A percentile compares a stretch with the other conserved stretches of the same genome.
phyloP scores from a whole-genome alignment of 92 coral and sea anemone species.

The Bergia puertoricense region DNA sequence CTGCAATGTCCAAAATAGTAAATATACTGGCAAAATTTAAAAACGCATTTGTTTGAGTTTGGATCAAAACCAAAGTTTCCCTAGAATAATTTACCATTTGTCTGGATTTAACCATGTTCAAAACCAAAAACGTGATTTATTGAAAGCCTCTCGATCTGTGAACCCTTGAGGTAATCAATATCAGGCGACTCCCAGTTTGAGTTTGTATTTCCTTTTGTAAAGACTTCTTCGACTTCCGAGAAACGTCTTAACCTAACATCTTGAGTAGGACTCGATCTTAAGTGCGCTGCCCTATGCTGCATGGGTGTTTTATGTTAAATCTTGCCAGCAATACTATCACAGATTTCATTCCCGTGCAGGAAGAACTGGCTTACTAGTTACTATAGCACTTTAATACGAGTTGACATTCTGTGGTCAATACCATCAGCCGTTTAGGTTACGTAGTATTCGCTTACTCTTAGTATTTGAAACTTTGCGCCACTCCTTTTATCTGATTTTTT shows the following conservation, averaged over 20 bases:
- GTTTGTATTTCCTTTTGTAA: background rate
- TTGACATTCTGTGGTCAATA: too few species aligned
- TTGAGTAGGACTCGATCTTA: background rate
- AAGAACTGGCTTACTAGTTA: background rate
- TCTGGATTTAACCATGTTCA: background rate
- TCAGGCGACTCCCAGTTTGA: slow-evolving; percentile 38
- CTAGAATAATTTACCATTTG: background rate
- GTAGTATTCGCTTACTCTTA: too few species aligned
- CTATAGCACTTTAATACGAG: too few species aligned
- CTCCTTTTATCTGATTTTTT: too few species aligned
- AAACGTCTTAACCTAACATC: background rate
- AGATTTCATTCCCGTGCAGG: background rate
- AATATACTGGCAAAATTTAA: slow-evolving; percentile 22
- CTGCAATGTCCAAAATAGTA: background rate
- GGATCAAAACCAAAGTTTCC: background rate
- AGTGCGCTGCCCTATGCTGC: background rate
- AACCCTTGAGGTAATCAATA: background rate
- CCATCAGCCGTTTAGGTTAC: too few species aligned
- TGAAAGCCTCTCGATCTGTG: slow-evolving; percentile 6
- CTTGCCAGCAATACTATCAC: background rate
- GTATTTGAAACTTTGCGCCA: too few species aligned
- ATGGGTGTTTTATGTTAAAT: background rate
- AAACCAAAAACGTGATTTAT: background rate
- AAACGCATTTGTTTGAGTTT: slow-evolving; percentile 7
- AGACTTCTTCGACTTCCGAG: background rate